These are phyloP conservation scores for Corynorhinus townsendii DNA, from an alignment of 2,113 vertebrate species.

Conservation along the genomic window DNA sequence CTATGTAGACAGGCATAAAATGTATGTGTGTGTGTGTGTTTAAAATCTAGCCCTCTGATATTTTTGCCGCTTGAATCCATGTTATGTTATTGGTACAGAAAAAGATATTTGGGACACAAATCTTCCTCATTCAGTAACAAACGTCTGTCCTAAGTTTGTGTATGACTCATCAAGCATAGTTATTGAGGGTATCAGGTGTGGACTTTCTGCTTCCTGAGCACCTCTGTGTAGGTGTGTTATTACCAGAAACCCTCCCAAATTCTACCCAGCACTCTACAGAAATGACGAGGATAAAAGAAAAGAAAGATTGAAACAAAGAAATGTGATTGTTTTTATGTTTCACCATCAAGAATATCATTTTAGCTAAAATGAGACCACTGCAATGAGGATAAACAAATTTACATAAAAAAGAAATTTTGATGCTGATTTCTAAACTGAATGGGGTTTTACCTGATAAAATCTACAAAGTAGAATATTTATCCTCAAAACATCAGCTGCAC, in stretches of 20 bases:
- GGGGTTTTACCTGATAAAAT: conserved; percentile 61
- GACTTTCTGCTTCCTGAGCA: conserved; percentile 55
- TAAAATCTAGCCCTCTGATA: not conserved
- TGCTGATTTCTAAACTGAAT: conserved; percentile 52
- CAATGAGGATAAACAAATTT: conserved; percentile 69
- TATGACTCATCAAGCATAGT: conserved; percentile 51
- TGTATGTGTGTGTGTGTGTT: no score
- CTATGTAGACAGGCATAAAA: not conserved
- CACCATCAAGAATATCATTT: conserved; percentile 64
- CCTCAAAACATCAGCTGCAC: conserved; percentile 19
- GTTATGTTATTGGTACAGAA: not conserved
- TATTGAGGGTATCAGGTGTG: conserved; percentile 6
- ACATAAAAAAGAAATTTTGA: conserved; percentile 56
- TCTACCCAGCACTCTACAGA: conserved; percentile 39
- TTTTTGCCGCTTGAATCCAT: not conserved
- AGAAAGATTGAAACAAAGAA: conserved; percentile 68
- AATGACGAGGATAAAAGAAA: conserved; percentile 73
- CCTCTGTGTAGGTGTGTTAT: conserved; percentile 59
- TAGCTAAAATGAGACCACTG: conserved; percentile 53
- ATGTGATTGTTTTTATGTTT: conserved; percentile 64
- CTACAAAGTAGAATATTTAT: conserved; percentile 45
- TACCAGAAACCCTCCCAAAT: conserved; percentile 67
- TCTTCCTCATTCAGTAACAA: conserved; percentile 25
- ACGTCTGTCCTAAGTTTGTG: not conserved
- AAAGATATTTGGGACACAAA: not conserved